Conservation (phyloP, 2,113 vertebrate genomes). For the human (Homo sapiens) region GRCh38 chr6:128985001-128985500, state of each 20-base stretch:
- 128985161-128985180: conserved; percentile 79
- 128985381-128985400: conserved; percentile 48
- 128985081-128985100: conserved; percentile 72
- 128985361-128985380: conserved; percentile 33
- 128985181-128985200: conserved; percentile 69
- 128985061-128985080: conserved; percentile 50
- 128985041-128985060: conserved; percentile 69
- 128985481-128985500: background rate
- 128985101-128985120: conserved; percentile 79
- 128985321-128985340: conserved; percentile 68
- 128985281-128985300: conserved; percentile 63
- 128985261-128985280: conserved; percentile 59
- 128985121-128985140: conserved; percentile 59
- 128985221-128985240: conserved; percentile 62
- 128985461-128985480: background rate
- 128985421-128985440: background rate
- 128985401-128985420: background rate
- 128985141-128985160: conserved; percentile 77
- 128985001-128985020: conserved; percentile 79
- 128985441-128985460: background rate
- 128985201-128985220: conserved; percentile 29
- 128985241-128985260: conserved; percentile 73
- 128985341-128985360: conserved; percentile 66
- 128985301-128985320: conserved; percentile 60
- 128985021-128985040: conserved; percentile 79